A percentile compares a stretch with the other conserved stretches of the same genome.
These are phyloP conservation scores for Ichneumon xanthorius DNA, from an alignment of 2,888 invertebrate species.

Conservation along the genomic window DNA sequence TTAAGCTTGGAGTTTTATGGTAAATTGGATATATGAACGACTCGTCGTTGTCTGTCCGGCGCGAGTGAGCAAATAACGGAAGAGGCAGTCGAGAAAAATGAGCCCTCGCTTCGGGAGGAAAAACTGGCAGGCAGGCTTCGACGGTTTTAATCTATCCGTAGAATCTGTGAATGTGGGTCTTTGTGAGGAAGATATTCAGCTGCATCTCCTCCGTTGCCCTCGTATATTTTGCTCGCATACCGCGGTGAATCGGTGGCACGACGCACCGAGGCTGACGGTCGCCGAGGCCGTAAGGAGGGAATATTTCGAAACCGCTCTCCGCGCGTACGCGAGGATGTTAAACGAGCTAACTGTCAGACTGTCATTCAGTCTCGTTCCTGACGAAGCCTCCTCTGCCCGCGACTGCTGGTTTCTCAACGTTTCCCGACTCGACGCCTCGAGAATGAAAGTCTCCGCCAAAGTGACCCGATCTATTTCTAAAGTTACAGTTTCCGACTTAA, in stretches of 20 bases:
- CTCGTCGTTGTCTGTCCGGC: not conserved
- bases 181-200: constrained; percentile 79
- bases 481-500: constrained; percentile 72
- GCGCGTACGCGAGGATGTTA: constrained; percentile 77
- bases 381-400: constrained; percentile 52
- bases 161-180: constrained; percentile 79
- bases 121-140: constrained; percentile 35
- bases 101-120: constrained; percentile 42
- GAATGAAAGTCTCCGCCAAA: constrained; percentile 71
- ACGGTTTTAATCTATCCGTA: constrained; percentile 73
- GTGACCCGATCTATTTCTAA: constrained; percentile 78
- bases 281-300: constrained; percentile 69
- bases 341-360: constrained; percentile 82
- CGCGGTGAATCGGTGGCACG: constrained; percentile 75
- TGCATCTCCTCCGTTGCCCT: constrained; percentile 72
- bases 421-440: constrained; percentile 52
- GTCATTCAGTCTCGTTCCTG: constrained; percentile 76
- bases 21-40: not conserved
- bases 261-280: constrained; percentile 46
- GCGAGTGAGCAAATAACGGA: constrained; percentile 7
- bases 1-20: no score
- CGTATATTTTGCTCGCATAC: constrained; percentile 79
- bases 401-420: constrained; percentile 66
- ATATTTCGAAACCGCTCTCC: constrained; percentile 75
- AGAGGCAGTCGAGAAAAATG: constrained; percentile 48